Conservation (phyloP, 2,888 invertebrate species). For the Synanthedon myopaeformis region DNA sequence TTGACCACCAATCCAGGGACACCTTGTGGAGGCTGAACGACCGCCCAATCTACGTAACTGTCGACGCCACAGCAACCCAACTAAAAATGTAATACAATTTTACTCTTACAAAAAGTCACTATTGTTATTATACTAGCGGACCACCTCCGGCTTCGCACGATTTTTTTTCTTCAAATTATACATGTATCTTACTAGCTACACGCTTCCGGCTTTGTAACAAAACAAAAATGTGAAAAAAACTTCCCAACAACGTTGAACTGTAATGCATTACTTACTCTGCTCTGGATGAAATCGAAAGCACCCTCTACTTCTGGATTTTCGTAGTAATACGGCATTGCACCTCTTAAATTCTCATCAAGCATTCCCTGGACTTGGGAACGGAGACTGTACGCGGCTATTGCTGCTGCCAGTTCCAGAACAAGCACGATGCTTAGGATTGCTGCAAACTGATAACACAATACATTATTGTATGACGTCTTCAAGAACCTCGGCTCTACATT, state of each 20-base stretch:
- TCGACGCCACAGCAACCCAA: constrained; percentile 77
- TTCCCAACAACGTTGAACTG: not conserved
- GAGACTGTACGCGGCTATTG: constrained; percentile 83
- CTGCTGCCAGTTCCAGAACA: constrained; percentile 83
- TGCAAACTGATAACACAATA: constrained; percentile 74
- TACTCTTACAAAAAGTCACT: too few relatives aligned
- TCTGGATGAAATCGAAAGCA: constrained; percentile 83
- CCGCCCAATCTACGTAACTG: constrained; percentile 72
- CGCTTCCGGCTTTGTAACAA: too few relatives aligned
- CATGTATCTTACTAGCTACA: too few relatives aligned
- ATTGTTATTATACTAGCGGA: too few relatives aligned
- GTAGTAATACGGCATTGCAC: constrained; percentile 72
- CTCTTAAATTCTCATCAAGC: constrained; percentile 70
- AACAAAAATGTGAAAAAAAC: too few relatives aligned
- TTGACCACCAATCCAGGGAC: constrained; percentile 30
- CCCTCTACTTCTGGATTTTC: constrained; percentile 67
- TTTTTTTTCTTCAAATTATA: too few relatives aligned
- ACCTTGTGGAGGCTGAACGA: constrained; percentile 24
- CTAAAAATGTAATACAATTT: constrained; percentile 61
- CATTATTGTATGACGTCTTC: too few relatives aligned
- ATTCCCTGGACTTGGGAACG: constrained; percentile 70
- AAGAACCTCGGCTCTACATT: too few relatives aligned
- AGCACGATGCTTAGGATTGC: constrained; percentile 81
- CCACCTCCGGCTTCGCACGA: too few relatives aligned
- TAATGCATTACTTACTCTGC: constrained; percentile 66